phyloP scores from a whole-genome alignment of 1,140 invertebrate species.

The Euglossa dilemma region DNA sequence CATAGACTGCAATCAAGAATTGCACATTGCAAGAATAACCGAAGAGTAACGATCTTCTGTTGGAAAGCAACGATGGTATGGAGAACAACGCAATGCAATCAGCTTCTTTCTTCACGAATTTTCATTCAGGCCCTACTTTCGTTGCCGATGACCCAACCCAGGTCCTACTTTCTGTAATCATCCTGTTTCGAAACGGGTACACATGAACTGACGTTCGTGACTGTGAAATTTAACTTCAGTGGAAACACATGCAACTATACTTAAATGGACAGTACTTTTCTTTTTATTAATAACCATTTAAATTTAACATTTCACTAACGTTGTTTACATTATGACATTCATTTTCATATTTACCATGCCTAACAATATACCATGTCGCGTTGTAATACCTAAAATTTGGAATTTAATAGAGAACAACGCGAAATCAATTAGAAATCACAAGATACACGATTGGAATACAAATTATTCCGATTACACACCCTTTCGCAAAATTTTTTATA shows the following conservation, averaged over 20 bases:
- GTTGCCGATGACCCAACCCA: slow-evolving; percentile 19
- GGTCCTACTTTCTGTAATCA: slow-evolving; percentile 31
- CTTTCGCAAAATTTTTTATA: not conserved
- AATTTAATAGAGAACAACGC: no score
- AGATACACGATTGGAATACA: no score
- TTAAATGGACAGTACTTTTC: not conserved
- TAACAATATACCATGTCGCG: no score
- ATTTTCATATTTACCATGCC: no score
- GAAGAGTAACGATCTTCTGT: not conserved
- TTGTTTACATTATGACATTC: no score
- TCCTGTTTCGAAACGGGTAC: slow-evolving; percentile 16
- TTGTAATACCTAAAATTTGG: no score
- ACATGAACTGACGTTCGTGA: slow-evolving; percentile 5
- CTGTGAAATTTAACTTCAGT: slow-evolving; percentile 6
- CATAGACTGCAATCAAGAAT: not conserved
- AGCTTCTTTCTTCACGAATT: slow-evolving; percentile 12
- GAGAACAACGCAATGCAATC: not conserved
- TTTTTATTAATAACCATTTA: not conserved
- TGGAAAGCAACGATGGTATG: not conserved
- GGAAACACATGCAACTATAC: not conserved
- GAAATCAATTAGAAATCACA: no score
- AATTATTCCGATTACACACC: no score
- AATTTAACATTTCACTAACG: not conserved
- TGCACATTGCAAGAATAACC: not conserved
- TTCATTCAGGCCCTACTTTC: slow-evolving; percentile 10